Conservation (phyloP, 1,140 invertebrate species). For the Aphelenchoides besseyi region DNA sequence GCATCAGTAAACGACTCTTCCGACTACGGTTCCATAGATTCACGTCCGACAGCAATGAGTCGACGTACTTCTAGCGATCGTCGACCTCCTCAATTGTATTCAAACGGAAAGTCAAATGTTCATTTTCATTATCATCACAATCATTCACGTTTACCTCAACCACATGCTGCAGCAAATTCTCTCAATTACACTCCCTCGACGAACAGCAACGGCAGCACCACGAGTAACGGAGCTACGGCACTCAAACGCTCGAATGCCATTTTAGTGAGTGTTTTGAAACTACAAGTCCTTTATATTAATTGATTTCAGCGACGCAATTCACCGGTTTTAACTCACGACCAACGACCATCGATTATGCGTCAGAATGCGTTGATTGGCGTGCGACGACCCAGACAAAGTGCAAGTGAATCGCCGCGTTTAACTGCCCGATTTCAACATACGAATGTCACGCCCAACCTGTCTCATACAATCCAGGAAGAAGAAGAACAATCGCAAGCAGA, state of each 20-base stretch:
- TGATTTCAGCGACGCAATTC: slow-evolving; percentile 15
- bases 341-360: slow-evolving; percentile 9
- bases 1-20: slow-evolving; percentile 18
- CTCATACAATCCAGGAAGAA: slow-evolving; percentile 10
- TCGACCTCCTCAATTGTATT: background rate
- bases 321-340: background rate
- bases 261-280: slow-evolving; percentile 3
- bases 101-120: background rate
- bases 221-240: background rate
- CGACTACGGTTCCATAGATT: slow-evolving; percentile 29
- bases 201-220: background rate
- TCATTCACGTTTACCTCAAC: slow-evolving; percentile 13
- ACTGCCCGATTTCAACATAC: slow-evolving; percentile 14
- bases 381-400: background rate
- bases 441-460: background rate
- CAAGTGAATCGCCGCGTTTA: slow-evolving; percentile 13
- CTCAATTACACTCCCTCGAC: slow-evolving; percentile 2
- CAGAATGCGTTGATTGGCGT: background rate
- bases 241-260: slow-evolving; percentile 9
- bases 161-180: background rate
- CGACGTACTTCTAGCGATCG: background rate
- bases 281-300: background rate
- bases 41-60: background rate
- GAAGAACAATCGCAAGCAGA: slow-evolving; percentile 8
- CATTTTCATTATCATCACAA: slow-evolving; percentile 17